Percentiles rank a stretch among this genome's conserved stretches.
phyloP scores from a whole-genome alignment of 1,140 invertebrate genomes.

The Magallana angulata region DNA sequence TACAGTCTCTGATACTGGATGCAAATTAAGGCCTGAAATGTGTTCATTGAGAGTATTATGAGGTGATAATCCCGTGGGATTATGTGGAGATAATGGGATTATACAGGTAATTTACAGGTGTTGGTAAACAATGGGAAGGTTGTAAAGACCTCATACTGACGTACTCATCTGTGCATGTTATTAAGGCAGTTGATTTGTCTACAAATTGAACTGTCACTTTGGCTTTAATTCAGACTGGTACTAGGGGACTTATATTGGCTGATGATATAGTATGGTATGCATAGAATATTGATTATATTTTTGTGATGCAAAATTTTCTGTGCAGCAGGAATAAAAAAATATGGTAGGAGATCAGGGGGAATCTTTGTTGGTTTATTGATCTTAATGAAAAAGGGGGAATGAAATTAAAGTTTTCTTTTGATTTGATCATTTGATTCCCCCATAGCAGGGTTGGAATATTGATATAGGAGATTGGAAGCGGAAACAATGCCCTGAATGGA shows the following conservation, averaged over 20 bases:
- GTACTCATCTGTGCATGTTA: background rate
- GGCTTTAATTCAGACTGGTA: background rate
- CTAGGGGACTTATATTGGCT: background rate
- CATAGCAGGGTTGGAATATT: background rate
- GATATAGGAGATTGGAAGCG: background rate
- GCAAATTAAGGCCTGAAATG: too few species aligned
- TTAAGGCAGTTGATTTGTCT: background rate
- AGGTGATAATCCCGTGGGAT: background rate
- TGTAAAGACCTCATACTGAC: background rate
- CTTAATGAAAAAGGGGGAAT: background rate
- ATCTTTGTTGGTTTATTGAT: background rate
- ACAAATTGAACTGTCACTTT: background rate
- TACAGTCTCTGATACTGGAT: too few species aligned
- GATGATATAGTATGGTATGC: background rate
- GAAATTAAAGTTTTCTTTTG: background rate
- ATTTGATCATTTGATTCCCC: background rate
- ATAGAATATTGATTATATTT: slow-evolving; percentile 7
- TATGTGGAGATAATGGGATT: background rate
- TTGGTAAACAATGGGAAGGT: background rate
- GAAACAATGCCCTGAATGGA: background rate
- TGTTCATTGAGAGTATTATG: background rate
- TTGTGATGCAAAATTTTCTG: background rate
- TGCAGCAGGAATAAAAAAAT: background rate
- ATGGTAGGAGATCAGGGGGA: background rate
- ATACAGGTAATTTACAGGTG: background rate